Evolutionary conservation across 2,888 invertebrate species (phyloP).

Genomic region (Melikaiella ostensackeni): DNA sequence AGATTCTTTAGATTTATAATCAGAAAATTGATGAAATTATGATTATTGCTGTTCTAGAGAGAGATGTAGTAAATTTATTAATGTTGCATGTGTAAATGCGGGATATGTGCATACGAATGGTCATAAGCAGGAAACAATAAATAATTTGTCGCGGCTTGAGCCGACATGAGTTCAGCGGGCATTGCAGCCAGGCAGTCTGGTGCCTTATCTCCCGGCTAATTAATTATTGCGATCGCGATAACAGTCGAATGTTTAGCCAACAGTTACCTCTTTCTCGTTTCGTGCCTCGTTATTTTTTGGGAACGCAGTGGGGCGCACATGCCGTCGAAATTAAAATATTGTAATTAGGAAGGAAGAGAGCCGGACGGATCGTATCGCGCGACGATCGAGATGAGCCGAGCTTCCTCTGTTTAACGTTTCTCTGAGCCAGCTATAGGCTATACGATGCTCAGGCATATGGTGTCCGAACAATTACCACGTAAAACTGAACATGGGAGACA

Average conservation of each 20-base stretch:
- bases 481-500: constrained; percentile 57
- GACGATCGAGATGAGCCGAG: constrained; percentile 56
- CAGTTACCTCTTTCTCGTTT: constrained; percentile 64
- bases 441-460: constrained; percentile 67
- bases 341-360: constrained; percentile 70
- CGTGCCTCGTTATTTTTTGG: constrained; percentile 43
- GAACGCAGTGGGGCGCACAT: constrained; percentile 61
- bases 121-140: constrained; percentile 53
- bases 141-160: constrained; percentile 50
- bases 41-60: too few relatives aligned
- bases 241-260: constrained; percentile 73
- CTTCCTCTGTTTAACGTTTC: constrained; percentile 64
- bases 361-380: constrained; percentile 51
- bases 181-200: constrained; percentile 47
- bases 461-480: constrained; percentile 64
- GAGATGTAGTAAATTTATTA: neutral
- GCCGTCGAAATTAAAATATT: constrained; percentile 72
- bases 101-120: constrained; percentile 45
- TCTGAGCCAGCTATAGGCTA: constrained; percentile 53
- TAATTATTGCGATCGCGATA: constrained; percentile 73
- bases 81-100: constrained; percentile 14
- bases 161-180: constrained; percentile 46
- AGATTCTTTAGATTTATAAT: too few relatives aligned
- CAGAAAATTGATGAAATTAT: too few relatives aligned
- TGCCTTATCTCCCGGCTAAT: constrained; percentile 58